Evolutionary conservation across 2,113 vertebrate genomes (phyloP).

Genomic region (Chionomys nivalis): DNA sequence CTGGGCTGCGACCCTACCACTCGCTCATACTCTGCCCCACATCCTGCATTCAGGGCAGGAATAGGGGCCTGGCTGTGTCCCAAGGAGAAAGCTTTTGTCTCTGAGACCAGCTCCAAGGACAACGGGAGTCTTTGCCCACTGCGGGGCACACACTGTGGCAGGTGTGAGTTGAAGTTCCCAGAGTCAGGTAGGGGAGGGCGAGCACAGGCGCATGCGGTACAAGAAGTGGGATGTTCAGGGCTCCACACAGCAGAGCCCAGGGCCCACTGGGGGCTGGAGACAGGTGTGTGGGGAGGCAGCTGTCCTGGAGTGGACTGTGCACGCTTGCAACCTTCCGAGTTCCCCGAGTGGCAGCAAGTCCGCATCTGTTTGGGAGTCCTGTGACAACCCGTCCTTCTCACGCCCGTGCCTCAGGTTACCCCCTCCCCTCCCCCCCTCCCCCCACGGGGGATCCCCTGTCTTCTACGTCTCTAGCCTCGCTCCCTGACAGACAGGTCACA

Average conservation of each 20-base stretch:
- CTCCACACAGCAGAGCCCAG: not conserved
- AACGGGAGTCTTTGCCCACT: not conserved
- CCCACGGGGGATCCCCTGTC: conserved; percentile 26
- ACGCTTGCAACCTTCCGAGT: not conserved
- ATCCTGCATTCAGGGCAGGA: not conserved
- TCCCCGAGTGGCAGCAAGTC: not conserved
- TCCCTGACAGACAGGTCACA: not conserved
- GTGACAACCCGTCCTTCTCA: fast-evolving
- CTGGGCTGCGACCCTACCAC: not conserved
- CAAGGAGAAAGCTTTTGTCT: not conserved
- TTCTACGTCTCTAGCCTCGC: not conserved
- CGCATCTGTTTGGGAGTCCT: not conserved
- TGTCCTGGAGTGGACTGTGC: too few species aligned
- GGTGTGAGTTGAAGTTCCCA: too few species aligned
- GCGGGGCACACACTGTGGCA: not conserved
- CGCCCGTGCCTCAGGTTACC: not conserved
- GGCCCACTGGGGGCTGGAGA: not conserved
- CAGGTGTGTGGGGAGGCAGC: not conserved
- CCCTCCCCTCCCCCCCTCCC: not conserved
- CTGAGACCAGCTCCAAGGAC: not conserved
- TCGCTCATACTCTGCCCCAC: fast-evolving
- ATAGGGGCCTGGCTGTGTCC: not conserved
- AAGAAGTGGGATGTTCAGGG: not conserved
- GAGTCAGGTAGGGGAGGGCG: fast-evolving
- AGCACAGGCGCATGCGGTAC: not conserved